Base-by-base conservation (phyloP, 2,888 invertebrate species). In the Dryomyza anilis region DNA sequence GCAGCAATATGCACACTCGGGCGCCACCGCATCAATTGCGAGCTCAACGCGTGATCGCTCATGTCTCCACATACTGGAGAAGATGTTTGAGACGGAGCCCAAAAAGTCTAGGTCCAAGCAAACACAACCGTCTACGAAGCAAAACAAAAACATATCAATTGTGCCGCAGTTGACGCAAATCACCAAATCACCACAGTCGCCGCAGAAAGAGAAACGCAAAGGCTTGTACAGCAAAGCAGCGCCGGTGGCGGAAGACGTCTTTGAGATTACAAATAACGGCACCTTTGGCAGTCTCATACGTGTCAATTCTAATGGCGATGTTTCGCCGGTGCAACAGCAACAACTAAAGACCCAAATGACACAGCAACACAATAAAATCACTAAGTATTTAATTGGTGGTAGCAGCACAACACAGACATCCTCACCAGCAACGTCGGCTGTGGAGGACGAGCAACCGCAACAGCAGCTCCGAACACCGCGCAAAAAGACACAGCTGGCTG, bases 201-300 rank as follows among this genome's bases (percentile, higher is more conserved):
- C 7, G 71, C 8, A 66, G 68, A 59, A 46, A 57, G 50, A 33
- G 2, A 61, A 52, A 50, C 62, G 48, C 29, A n/a, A n/a, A n/a
- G n/a, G 58, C 14, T 30, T 39, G 16, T 52, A 33, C 65, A 55
- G 10, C 65, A 19, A 21, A 62, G 36, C 48, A 21, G 8, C 57
- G 43, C 21, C 45, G 8, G 30, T 68, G 39, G 60, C 72, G 19
- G 81, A 79, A 16, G 82, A 81, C 23, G 80, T 79, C n/a, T 81
- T 81, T 58, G 82, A 81, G 64, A 81, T 81, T 19, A 81, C 81
- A 10, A 76, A 77, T 12, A 82, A 81, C 65, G 76, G 78, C 1
- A 76, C 80, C 4, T 82, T 81, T 23, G 79, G 80, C 21, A 80
- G 76, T 68, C 72, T 77, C 30, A 70, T 81, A 63, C 75, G 81